Evolutionary conservation across 2,888 invertebrate species (phyloP), one percentile per base, ranked within the genome.

Genomic region (Acleris emargana): DNA sequence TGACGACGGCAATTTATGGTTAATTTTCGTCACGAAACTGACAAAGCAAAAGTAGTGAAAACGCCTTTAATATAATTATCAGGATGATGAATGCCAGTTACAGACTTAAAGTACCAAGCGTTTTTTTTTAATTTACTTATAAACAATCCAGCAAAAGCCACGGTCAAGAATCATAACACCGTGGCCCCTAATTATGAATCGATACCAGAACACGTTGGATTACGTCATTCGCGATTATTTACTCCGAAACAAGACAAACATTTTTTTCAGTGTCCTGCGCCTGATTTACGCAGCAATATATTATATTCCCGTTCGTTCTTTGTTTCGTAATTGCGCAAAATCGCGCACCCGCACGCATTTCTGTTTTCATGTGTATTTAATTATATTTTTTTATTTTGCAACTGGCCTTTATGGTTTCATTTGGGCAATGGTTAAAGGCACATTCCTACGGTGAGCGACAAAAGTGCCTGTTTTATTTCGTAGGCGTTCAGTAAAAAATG

Each of bases 251-350:
- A 57, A 43, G 58, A 64, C 47, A 55, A 54, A 64, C 38, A 58
- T 54, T 64, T 58, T 42, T 47, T 58, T 43, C 49, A 28, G 43
- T 59, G 58, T 52, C 22, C 51, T 32, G 43, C 28, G 16, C 28
- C 17, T 64, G 64, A 60, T 64, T 64, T 60, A 64, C 55, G 50
- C 4, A 32, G 60, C 60, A 60, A 60, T 64, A 50, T 64, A 60
- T 60, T 64, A 60, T 64, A 45, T 60, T 64, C 50, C 43, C 47
- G 49, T 50, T 43, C 60, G 43, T 60, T 51, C 64, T 64, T 64
- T 64, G 64, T 64, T 64, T 47, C 42, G 54, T 64, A 64, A 64
- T 60, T 64, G 60, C 43, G 49, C n/a, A 59, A 53, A 60, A 60
- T 64, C 28, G 43, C 54, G 42, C 18, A 25, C 58, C 53, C 53